A percentile compares a stretch with the other conserved stretches of the same genome.
Evolutionary conservation across 2,888 invertebrate species (phyloP).

Genomic region (Pyrochroa serraticornis): DNA sequence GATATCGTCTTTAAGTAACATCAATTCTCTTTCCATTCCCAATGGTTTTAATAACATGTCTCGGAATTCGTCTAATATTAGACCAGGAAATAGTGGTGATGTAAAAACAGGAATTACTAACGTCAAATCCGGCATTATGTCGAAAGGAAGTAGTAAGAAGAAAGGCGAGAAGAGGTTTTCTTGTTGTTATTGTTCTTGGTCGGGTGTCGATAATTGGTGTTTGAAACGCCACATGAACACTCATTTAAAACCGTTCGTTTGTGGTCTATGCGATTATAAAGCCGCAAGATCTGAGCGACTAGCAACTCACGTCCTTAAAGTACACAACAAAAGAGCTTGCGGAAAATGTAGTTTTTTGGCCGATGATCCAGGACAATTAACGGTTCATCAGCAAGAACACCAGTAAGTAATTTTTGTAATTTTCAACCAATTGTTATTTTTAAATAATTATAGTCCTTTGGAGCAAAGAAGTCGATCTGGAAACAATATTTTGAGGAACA

Average conservation of each 20-base stretch:
- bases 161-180: constrained; percentile 62
- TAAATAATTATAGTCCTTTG: constrained; percentile 59
- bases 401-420: constrained; percentile 64
- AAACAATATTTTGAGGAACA: constrained; percentile 58
- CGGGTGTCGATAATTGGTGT: constrained; percentile 93
- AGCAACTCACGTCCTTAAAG: constrained; percentile 88
- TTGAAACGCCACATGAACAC: constrained; percentile 91
- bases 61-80: constrained; percentile 39
- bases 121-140: constrained; percentile 38
- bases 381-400: constrained; percentile 77
- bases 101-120: constrained; percentile 38
- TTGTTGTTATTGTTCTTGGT: constrained; percentile 91
- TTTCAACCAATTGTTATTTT: constrained; percentile 1
- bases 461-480: constrained; percentile 68
- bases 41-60: constrained; percentile 50
- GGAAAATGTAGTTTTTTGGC: constrained; percentile 87
- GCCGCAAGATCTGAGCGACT: constrained; percentile 89
- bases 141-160: constrained; percentile 52
- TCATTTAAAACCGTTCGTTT: constrained; percentile 90
- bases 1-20: constrained; percentile 37
- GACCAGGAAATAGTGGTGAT: constrained; percentile 42
- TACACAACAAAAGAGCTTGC: constrained; percentile 90
- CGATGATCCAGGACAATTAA: constrained; percentile 81
- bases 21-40: constrained; percentile 50
- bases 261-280: constrained; percentile 90